These are phyloP conservation scores for Eulithis testata DNA, from an alignment of 2,888 invertebrate species.

Conservation along the genomic window DNA sequence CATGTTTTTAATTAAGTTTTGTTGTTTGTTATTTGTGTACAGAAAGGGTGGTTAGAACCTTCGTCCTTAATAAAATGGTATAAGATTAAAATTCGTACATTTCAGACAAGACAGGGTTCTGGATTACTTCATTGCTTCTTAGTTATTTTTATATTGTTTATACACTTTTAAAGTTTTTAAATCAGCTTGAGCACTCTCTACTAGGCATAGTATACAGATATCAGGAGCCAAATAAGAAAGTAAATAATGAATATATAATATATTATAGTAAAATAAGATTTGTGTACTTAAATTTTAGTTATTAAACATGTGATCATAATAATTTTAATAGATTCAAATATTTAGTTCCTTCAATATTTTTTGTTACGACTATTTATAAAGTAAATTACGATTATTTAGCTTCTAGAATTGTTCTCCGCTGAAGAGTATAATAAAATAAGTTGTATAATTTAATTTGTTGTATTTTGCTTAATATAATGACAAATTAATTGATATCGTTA, in stretches of 20 bases:
- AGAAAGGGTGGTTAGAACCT: constrained; percentile 55
- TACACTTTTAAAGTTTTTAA: constrained; percentile 17
- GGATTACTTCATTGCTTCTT: constrained; percentile 44
- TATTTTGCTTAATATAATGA: constrained; percentile 82
- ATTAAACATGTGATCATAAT: constrained; percentile 75
- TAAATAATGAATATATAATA: constrained; percentile 62
- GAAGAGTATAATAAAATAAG: constrained; percentile 76
- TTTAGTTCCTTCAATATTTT: constrained; percentile 78
- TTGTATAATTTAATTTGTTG: constrained; percentile 83
- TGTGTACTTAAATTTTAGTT: constrained; percentile 72
- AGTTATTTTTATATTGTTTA: constrained; percentile 15
- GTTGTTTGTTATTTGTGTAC: constrained; percentile 79
- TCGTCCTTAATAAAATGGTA: constrained; percentile 48
- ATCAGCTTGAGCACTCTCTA: constrained; percentile 54
- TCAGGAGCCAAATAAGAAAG: constrained; percentile 80
- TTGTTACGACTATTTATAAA: constrained; percentile 80
- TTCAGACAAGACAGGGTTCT: constrained; percentile 45
- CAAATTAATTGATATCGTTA: constrained; percentile 84
- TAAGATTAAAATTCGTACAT: constrained; percentile 48
- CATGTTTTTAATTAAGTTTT: constrained; percentile 81
- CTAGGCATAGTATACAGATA: constrained; percentile 54
- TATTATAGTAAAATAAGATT: constrained; percentile 70
- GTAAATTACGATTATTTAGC: constrained; percentile 67
- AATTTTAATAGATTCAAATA: constrained; percentile 69
- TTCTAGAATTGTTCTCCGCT: constrained; percentile 77